phyloP scores from a whole-genome alignment of 2,797 vertebrate species.

The Pteropus rufus region DNA sequence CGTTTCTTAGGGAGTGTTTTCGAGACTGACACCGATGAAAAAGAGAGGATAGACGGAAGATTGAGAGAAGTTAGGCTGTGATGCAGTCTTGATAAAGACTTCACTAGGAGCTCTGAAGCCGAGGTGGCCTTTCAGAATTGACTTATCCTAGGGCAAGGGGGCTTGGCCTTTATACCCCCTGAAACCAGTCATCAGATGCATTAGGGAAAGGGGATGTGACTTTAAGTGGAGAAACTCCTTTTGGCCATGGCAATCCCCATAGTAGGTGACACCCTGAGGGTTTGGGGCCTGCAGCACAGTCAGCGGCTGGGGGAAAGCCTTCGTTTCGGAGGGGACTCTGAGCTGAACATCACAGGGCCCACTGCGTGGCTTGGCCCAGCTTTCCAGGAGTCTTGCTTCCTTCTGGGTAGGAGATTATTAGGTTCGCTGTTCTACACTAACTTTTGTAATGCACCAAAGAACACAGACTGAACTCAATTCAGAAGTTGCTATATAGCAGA shows the following conservation, averaged over 20 bases:
- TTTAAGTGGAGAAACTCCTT: neutral
- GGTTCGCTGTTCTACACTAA: neutral
- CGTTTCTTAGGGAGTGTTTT: neutral
- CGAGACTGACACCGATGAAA: neutral
- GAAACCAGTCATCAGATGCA: no score
- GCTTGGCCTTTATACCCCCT: neutral
- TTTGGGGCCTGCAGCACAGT: neutral
- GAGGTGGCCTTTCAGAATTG: neutral
- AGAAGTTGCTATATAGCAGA: conserved; percentile 2
- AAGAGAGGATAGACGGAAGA: neutral
- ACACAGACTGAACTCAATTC: neutral
- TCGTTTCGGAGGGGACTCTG: neutral
- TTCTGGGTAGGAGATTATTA: neutral
- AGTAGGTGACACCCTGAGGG: neutral
- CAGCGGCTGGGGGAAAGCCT: neutral
- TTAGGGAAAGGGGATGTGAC: no score
- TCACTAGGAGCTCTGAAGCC: no score
- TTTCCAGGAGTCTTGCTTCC: neutral
- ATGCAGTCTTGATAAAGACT: no score
- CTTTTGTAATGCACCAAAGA: neutral
- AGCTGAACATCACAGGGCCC: rapidly evolving
- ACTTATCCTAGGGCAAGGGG: neutral
- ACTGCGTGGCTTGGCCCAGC: neutral
- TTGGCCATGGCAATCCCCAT: rapidly evolving
- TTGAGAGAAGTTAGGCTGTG: neutral